Percentiles rank a stretch among this genome's conserved stretches.
Evolutionary conservation across 2,888 invertebrate genomes (phyloP).

Genomic region (Cybosia mesomella): DNA sequence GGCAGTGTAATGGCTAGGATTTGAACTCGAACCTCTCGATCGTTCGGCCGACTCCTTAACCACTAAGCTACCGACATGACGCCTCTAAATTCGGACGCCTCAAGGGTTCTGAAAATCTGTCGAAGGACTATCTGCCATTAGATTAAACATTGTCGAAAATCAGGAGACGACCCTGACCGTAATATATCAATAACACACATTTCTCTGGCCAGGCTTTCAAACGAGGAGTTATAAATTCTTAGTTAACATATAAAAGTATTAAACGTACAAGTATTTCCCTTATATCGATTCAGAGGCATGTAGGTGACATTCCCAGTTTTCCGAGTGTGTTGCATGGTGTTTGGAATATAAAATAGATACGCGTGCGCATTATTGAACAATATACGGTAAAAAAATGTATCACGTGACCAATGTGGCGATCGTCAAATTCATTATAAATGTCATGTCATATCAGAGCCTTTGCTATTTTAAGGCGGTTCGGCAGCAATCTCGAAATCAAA

Average conservation of each 20-base stretch:
- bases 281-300: constrained; percentile 30
- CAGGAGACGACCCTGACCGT: no score
- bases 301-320: constrained; percentile 41
- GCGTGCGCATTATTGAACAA: constrained; percentile 37
- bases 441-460: not conserved
- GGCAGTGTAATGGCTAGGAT: no score
- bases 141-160: not conserved
- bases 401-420: not conserved
- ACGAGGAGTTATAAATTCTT: not conserved
- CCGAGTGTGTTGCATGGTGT: constrained; percentile 22
- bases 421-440: constrained; percentile 13
- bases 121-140: not conserved
- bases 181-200: not conserved
- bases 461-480: not conserved
- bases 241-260: not conserved
- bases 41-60: no score
- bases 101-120: no score
- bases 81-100: no score
- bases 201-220: not conserved
- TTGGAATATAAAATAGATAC: constrained; percentile 45
- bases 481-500: not conserved
- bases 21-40: no score
- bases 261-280: constrained; percentile 26
- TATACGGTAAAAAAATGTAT: constrained; percentile 24
- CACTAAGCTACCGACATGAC: no score